Base-by-base conservation (phyloP, 2,888 invertebrate genomes). In the Sussaba pulchella region DNA sequence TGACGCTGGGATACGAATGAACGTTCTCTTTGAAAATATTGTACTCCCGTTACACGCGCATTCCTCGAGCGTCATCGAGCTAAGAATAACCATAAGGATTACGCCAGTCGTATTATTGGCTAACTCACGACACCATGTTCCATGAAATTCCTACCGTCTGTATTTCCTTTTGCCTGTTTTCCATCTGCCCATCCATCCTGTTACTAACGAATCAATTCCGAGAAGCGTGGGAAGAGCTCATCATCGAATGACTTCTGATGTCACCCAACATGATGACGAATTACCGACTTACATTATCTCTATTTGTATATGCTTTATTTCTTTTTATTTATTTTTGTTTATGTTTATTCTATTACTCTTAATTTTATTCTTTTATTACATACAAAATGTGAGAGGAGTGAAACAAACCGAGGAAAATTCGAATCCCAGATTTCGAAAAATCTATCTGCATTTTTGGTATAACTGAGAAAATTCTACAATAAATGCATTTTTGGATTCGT, bases 41-140 rank as follows among this genome's bases (percentile, higher is more conserved):
- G 69, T 83, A 81, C 78, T 81, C 72, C 74, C 79, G 81, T 84
- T 86, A 85, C 83, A 81, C 45, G 76, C 57, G 80, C 83, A 87
- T 88, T 85, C 84, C 84, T 67, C 72, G 64, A 78, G 81, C 85
- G 85, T 88, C 86, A 88, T 86, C 85, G 74, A 67, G 83, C 84
- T 78, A 78, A 80, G 82, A 88, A 86, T 86, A 88, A 83, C 79
- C 69, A 52, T 67, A 64, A 83, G 74, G 80, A 82, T 83, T 76
- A 75, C 78, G 82, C 63, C 70, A 80, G 76, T 81, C 78, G 81
- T 85, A 84, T 85, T 79, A 75, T 79, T 79, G 79, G 74, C 74
- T 81, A 73, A 80, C 76, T 82, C 84, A 67, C 69, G 70, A 52
- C 41, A 69, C 52, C 57, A 47, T 21, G 26, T 36, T 59, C 57